Percentiles rank a stretch among this genome's conserved stretches.
Evolutionary conservation across 2,113 vertebrate genomes (phyloP).

Genomic region (Rhinichthys klamathensis): DNA sequence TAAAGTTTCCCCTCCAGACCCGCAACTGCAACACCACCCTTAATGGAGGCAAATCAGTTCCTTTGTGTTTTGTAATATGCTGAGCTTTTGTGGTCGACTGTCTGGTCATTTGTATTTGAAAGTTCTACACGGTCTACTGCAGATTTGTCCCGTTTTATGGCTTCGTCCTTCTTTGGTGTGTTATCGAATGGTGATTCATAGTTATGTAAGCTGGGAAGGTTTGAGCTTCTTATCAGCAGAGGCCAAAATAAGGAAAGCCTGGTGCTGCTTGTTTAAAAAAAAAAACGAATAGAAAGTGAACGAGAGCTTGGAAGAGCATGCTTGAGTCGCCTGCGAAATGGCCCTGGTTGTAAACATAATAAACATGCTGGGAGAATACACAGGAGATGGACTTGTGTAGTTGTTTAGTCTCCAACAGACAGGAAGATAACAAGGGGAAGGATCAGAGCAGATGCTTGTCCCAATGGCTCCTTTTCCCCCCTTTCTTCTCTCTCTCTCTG

Average conservation of each 20-base stretch:
- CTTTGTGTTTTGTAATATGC: background rate
- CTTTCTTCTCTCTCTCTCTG: slow-evolving; percentile 53
- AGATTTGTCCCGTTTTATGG: slow-evolving; percentile 33
- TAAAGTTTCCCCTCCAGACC: slow-evolving; percentile 10
- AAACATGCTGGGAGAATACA: slow-evolving; percentile 60
- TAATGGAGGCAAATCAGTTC: background rate
- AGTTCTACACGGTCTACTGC: background rate
- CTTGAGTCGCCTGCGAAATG: slow-evolving; percentile 63
- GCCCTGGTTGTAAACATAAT: slow-evolving; percentile 67
- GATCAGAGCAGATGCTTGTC: slow-evolving; percentile 72
- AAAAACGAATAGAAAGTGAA: slow-evolving; percentile 60
- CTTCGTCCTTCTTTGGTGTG: slow-evolving; percentile 28
- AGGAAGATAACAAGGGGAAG: slow-evolving; percentile 71
- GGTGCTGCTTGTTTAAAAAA: slow-evolving; percentile 37
- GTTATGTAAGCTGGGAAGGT: slow-evolving; percentile 67
- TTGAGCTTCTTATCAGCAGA: slow-evolving; percentile 62
- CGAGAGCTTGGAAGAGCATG: slow-evolving; percentile 47
- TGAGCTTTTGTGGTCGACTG: slow-evolving; percentile 5
- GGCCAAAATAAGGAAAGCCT: slow-evolving; percentile 64
- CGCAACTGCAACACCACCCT: background rate
- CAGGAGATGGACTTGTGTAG: slow-evolving; percentile 69
- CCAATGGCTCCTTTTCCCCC: slow-evolving; percentile 63
- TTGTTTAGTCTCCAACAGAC: slow-evolving; percentile 77
- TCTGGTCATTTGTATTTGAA: background rate
- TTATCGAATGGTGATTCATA: slow-evolving; percentile 63